Evolutionary conservation across 2,797 vertebrate species (phyloP), one percentile per base, ranked within the genome.

Genomic region (Pampus argenteus): DNA sequence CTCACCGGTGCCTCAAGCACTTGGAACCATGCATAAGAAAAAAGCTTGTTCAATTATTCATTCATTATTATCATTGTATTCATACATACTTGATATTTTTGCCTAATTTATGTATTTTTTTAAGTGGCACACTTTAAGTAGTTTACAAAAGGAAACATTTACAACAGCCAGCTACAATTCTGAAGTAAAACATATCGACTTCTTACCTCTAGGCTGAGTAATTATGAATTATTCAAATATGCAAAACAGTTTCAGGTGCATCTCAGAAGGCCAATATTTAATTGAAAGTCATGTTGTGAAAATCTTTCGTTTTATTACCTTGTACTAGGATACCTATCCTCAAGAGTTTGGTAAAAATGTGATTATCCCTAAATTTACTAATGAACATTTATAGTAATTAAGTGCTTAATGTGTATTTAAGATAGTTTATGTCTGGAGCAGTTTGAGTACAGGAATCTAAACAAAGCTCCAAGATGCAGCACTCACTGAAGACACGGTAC

Each of bases 181-280:
- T 66, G 18, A 52, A 64, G 22, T 14, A 25, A 28, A 70, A 54
- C 5, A 71, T 67, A 63, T 26, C 2, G 1, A 56, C 23, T 36
- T 48, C 34, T 54, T 73, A 25, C 38, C 72, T 70, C 17, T 34
- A 70, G 48, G 64, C 44, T 71, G 1, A 59, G 22, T 28, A 17
- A 44, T 56, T 42, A 65, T 64, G 18, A 79, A 80, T 82, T 66
- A 81, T 74, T 78, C 2, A 79, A 34, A 59, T 7, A 17, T 71
- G 17, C 25, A 45, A 42, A 76, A 48, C 36, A 26, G 5, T 60
- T 57, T 25, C 25, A 74, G 26, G 52, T 61, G 60, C 58, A 78
- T 68, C 62, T 80, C 69, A 70, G 26, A 18, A 56, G 26, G 52
- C 10, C 8, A 1, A 6, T 36, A 60, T 74, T 74, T 49, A 36